Evolutionary conservation across 2,113 vertebrate genomes (phyloP).

Genomic region (Grammomys dolichurus): DNA sequence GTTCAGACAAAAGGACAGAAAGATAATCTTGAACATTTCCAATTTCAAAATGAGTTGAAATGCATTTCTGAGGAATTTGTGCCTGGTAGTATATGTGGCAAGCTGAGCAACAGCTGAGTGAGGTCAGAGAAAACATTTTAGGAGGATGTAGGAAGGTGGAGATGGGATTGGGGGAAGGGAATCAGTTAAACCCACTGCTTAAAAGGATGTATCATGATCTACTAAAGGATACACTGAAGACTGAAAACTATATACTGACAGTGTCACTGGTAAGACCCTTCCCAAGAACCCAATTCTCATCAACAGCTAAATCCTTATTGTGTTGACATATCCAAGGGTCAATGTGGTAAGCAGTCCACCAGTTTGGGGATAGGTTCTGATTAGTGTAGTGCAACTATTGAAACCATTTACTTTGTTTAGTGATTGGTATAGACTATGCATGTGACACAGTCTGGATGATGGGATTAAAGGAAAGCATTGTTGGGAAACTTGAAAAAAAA

Average conservation of each 20-base stretch:
- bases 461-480: background rate
- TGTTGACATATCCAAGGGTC: background rate
- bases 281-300: background rate
- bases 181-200: background rate
- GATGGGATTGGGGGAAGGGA: background rate
- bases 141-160: background rate
- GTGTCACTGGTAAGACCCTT: too few species aligned
- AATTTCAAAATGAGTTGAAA: background rate
- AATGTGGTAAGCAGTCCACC: background rate
- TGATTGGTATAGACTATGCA: background rate
- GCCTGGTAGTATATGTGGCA: background rate
- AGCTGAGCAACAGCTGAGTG: background rate
- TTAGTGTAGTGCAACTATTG: background rate
- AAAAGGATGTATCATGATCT: background rate
- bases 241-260: background rate
- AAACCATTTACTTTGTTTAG: conserved; percentile 1
- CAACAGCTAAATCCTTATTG: background rate
- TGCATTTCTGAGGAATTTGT: background rate
- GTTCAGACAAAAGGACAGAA: background rate
- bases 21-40: background rate
- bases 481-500: background rate
- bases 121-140: background rate
- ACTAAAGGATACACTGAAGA: background rate
- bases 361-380: background rate
- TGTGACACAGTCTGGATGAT: background rate